Percentiles rank a stretch among this genome's conserved stretches.
These are phyloP conservation scores for Agrochola litura DNA, from an alignment of 2,888 invertebrate species.

Conservation along the genomic window DNA sequence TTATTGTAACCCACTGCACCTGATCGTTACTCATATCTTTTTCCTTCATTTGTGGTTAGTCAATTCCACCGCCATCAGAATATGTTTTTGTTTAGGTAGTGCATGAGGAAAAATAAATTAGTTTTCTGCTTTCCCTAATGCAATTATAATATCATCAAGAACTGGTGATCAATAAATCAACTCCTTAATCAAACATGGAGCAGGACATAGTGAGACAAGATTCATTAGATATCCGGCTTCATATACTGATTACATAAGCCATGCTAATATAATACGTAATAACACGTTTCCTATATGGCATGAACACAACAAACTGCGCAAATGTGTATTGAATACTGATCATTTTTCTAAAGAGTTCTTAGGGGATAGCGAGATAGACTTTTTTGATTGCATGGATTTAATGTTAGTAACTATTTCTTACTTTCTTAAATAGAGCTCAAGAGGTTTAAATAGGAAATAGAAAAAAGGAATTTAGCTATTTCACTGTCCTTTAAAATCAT, in stretches of 20 bases:
- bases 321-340: slow-evolving; percentile 27
- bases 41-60: slow-evolving; percentile 5
- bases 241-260: slow-evolving; percentile 59
- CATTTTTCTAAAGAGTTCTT: slow-evolving; percentile 8
- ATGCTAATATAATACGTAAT: slow-evolving; percentile 64
- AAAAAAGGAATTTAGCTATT: too few relatives aligned
- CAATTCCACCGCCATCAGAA: not conserved
- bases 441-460: not conserved
- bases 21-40: slow-evolving; percentile 11
- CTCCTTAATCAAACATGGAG: slow-evolving; percentile 13
- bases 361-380: not conserved
- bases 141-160: not conserved
- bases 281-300: slow-evolving; percentile 29
- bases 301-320: slow-evolving; percentile 49
- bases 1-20: not conserved
- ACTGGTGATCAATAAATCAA: slow-evolving; percentile 17
- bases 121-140: slow-evolving; percentile 2
- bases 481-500: not conserved
- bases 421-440: not conserved
- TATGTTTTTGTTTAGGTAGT: not conserved
- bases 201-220: slow-evolving; percentile 17
- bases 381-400: not conserved
- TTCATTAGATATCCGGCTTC: slow-evolving; percentile 48
- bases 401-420: not conserved
- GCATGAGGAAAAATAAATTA: not conserved